A percentile compares a stretch with the other conserved stretches of the same genome.
phyloP scores from a whole-genome alignment of 2,797 vertebrate species.

The Loriculus beryllinus region DNA sequence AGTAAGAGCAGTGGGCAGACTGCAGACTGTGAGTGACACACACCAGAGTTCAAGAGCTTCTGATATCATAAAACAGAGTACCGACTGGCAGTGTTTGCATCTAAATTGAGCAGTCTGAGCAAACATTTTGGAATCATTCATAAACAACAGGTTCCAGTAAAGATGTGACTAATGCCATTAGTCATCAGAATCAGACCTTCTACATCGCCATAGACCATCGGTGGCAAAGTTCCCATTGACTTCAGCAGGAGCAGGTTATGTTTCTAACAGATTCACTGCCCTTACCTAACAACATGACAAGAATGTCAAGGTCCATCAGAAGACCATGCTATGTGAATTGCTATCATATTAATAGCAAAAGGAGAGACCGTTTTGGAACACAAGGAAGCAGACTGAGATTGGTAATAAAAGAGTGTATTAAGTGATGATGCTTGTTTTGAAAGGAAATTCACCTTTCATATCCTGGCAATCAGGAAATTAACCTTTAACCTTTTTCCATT shows the following conservation, averaged over 20 bases:
- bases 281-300: not conserved
- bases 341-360: not conserved
- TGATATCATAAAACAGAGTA: not conserved
- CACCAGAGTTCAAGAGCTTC: not conserved
- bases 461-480: conserved; percentile 45
- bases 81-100: not conserved
- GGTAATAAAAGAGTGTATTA: conserved; percentile 38
- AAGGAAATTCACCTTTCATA: conserved; percentile 58
- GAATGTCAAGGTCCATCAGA: not conserved
- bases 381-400: not conserved
- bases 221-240: not conserved
- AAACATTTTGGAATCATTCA: conserved; percentile 5
- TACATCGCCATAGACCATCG: not conserved
- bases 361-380: not conserved
- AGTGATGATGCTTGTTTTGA: conserved; percentile 19
- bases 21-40: not conserved
- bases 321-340: not conserved
- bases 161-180: conserved; percentile 62
- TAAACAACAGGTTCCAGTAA: conserved; percentile 52
- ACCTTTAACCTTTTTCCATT: conserved; percentile 41
- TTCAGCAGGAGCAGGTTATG: not conserved
- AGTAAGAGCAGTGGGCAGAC: not conserved
- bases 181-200: conserved; percentile 21
- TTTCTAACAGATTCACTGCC: conserved; percentile 8
- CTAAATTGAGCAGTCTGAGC: not conserved